Evolutionary conservation across 2,797 vertebrate genomes (phyloP).

Genomic region (Tapera naevia): DNA sequence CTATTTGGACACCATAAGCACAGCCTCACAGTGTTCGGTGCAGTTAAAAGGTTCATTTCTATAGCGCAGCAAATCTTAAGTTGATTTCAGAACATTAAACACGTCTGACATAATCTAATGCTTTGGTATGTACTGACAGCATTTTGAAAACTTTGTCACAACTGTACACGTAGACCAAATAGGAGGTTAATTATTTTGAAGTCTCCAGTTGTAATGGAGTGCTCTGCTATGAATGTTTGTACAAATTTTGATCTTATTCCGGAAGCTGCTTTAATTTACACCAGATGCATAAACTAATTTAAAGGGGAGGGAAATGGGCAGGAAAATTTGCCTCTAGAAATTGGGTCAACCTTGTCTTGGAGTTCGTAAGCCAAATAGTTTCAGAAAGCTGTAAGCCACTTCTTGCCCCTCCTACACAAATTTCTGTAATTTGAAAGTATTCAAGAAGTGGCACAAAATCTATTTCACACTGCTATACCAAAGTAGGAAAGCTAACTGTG

Average conservation of each 20-base stretch:
- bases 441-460: not conserved
- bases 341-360: not conserved
- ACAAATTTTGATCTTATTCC: not conserved
- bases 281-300: not conserved
- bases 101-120: not conserved
- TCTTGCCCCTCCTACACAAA: not conserved
- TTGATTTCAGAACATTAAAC: not conserved
- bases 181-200: not conserved
- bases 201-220: not conserved
- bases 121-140: not conserved
- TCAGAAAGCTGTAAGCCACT: not conserved
- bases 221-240: not conserved
- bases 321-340: not conserved
- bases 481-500: not conserved
- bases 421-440: not conserved
- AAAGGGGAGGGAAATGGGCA: not conserved
- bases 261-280: not conserved
- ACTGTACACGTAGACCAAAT: not conserved
- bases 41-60: not conserved
- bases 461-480: not conserved
- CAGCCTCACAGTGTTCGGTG: not conserved
- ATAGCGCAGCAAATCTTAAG: not conserved
- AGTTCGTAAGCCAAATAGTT: not conserved
- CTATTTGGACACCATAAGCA: not conserved
- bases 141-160: not conserved